Evolutionary conservation across 2,113 vertebrate genomes (phyloP), one percentile per base, ranked within the genome.

Genomic region (Octodon degus): DNA sequence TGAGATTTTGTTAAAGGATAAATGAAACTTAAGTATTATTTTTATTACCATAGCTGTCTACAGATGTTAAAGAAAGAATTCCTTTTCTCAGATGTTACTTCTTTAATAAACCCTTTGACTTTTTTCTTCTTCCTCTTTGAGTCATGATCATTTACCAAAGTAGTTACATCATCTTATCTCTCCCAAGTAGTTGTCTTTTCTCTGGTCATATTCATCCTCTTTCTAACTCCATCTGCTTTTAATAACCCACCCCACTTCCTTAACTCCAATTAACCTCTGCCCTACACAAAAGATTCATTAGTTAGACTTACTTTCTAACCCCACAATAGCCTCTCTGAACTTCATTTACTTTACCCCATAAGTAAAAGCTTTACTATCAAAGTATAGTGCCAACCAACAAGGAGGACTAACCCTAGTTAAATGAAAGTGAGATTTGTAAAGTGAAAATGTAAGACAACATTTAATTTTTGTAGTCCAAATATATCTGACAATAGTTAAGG

Each of bases 381-480:
- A 80, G 34, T 95, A 85, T 58, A 90, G 32, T 80, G 25, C 68
- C 62, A 62, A 55, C 86, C 81, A 94, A 90, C 40, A 79, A 70
- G 86, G 22, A 93, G 79, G 70, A 86, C 83, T 94, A 72, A 91
- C 72, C 58, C 37, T 55, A 72, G 67, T 90, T 81, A 79, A 96
- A 53, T 93, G 43, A 83, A 95, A 94, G 30, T 79, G 62, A 94
- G 34, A 86, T 58, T 88, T 87, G 62, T 40, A 10, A 86, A 86
- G 88, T 86, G 25, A 86, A 92, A 90, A 89, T 93, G 12, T 85
- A 89, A 95, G 88, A n/a, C 50, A 77, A 40, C 55, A 84, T 93
- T 93, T 91, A 92, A 96, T 55, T 91, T 89, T 91, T 94, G 72
- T 86, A 89, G 53, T 32, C 47, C 37, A 91, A 34, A 91, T 37